Base-by-base conservation (phyloP, 2,113 vertebrate species). In the Tragelaphus buxtoni region DNA sequence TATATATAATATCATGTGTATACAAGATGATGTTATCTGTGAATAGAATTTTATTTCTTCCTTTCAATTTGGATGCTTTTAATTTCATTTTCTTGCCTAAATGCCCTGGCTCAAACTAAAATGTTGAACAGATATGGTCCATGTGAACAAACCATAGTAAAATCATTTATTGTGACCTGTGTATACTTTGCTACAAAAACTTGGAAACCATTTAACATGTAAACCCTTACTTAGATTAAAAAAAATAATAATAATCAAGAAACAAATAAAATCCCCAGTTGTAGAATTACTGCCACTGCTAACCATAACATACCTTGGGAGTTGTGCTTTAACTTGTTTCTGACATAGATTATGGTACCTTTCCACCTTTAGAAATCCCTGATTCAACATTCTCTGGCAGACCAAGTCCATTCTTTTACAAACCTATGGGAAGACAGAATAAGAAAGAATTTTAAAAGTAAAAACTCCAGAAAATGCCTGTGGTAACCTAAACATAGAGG, bases 391-490 rank as follows among this genome's bases (percentile, higher is more conserved):
- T 32, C 99, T 99, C 98, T 99, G 99, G 96, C 99, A 99, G 92
- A 99, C 99, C 98, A 99, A 98, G 97, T 99, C 99, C 99, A 99
- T 99, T 93, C 99, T 99, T 97, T 99, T 99, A 98, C 99, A 99
- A 95, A 99, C 99, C 99, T 99, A 98, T 30, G 39, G 83, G 79
- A 47, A 86, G 28, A 76, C 45, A 86, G 24, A 24, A 53, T 47
- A 26, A 97, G 61, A 96, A 69, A 92, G 56, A 90, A 45, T 93
- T 92, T 89, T 28, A 51, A 83, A 56, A 58, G 26, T 30, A 84
- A n/a, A 47, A 93, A 93, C 9, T 42, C 39, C 35, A 72, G 35
- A 72, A 72, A 72, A 72, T 72, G 10, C 42, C 35, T 72, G 35
- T 72, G 35, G 35, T 42, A 72, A 72, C 35, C 13, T 72, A 39